Evolutionary conservation across 2,113 vertebrate genomes (phyloP).

Genomic region (Epinephelus cyanopodus): DNA sequence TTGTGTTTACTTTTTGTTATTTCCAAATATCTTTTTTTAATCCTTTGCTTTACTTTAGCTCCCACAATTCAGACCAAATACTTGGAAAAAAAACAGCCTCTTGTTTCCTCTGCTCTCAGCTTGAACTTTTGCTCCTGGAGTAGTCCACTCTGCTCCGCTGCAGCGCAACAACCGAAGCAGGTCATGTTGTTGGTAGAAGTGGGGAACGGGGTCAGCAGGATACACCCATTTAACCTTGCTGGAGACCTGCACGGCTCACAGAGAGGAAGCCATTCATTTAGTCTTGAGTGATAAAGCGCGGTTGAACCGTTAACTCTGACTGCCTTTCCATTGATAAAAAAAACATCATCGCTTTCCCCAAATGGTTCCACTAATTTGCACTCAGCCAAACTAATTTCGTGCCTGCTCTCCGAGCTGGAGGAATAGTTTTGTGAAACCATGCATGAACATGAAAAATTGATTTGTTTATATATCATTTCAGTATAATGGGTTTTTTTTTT

Average conservation of each 20-base stretch:
- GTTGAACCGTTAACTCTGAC: slow-evolving; percentile 46
- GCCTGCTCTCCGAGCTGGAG: slow-evolving; percentile 46
- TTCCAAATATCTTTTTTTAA: not conserved
- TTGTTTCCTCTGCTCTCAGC: not conserved
- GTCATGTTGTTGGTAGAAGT: slow-evolving; percentile 64
- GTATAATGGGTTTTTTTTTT: slow-evolving; percentile 57
- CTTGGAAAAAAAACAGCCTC: slow-evolving; percentile 1
- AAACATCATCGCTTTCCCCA: slow-evolving; percentile 43
- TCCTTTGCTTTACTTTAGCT: not conserved
- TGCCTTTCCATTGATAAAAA: slow-evolving; percentile 55
- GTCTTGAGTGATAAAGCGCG: slow-evolving; percentile 48
- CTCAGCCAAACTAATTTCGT: slow-evolving; percentile 55
- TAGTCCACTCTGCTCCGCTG: slow-evolving; percentile 5
- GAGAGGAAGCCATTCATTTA: slow-evolving; percentile 77
- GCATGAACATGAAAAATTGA: slow-evolving; percentile 72
- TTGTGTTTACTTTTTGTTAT: not conserved
- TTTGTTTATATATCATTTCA: slow-evolving; percentile 76
- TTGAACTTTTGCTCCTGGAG: slow-evolving; percentile 30
- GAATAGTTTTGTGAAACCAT: slow-evolving; percentile 73
- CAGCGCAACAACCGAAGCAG: slow-evolving; percentile 26
- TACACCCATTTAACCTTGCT: slow-evolving; percentile 67
- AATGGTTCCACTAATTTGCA: slow-evolving; percentile 22
- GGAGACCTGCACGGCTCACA: slow-evolving; percentile 39
- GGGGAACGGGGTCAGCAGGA: slow-evolving; percentile 68
- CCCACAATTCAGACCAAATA: not conserved